phyloP scores from a whole-genome alignment of 2,888 invertebrate species.

The Drosophila basisetae region DNA sequence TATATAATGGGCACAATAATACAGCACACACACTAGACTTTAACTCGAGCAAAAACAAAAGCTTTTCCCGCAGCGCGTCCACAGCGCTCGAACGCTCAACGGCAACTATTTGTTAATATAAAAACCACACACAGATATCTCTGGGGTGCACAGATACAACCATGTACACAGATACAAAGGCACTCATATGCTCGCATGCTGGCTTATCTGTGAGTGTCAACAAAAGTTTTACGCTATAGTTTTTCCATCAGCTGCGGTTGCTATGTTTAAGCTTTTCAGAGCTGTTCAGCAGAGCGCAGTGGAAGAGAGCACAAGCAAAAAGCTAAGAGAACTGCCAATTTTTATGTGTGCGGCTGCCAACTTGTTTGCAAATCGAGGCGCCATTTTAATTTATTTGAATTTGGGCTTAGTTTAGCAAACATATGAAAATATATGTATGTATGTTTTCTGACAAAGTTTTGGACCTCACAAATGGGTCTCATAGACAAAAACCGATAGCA shows the following conservation, averaged over 20 bases:
- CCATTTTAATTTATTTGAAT: constrained; percentile 57
- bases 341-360: constrained; percentile 39
- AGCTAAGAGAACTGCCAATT: constrained; percentile 7
- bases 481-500: constrained; percentile 36
- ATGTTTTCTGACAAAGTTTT: constrained; percentile 35
- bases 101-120: constrained; percentile 68
- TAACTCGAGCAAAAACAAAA: constrained; percentile 42
- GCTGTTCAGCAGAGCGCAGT: constrained; percentile 18
- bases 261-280: constrained; percentile 40
- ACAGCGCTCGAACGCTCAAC: constrained; percentile 59
- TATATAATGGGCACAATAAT: constrained; percentile 41
- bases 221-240: constrained; percentile 42
- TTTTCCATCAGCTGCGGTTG: constrained; percentile 32
- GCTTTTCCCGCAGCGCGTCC: constrained; percentile 51
- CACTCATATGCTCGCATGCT: not conserved
- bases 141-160: constrained; percentile 10
- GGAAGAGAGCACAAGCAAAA: constrained; percentile 5
- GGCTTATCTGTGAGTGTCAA: constrained; percentile 57
- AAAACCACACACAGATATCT: constrained; percentile 26
- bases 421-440: constrained; percentile 66
- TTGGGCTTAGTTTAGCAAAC: constrained; percentile 34
- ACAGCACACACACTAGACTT: constrained; percentile 46
- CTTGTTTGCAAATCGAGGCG: constrained; percentile 42
- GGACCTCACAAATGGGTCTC: constrained; percentile 30
- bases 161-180: not conserved